Conservation (phyloP, 1,140 invertebrate genomes). For the Bombus consobrinus region DNA sequence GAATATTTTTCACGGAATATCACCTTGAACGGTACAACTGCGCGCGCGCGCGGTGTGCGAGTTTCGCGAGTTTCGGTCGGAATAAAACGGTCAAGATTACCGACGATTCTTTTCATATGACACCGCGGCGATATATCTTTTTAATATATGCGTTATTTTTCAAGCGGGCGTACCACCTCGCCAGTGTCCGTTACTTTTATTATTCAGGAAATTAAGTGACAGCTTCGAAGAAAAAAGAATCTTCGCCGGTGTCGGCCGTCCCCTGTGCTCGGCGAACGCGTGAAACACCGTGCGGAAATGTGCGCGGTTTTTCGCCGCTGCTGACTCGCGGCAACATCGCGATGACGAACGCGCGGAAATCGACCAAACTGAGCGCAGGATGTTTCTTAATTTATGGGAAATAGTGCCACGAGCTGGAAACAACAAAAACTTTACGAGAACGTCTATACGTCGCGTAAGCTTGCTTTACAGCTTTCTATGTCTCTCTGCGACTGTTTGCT, state of each 20-base stretch:
- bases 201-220: slow-evolving; percentile 34
- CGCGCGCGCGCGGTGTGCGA: no score
- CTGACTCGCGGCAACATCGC: not conserved
- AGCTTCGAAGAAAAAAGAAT: not conserved
- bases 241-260: not conserved
- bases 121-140: slow-evolving; percentile 9
- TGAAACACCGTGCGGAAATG: not conserved
- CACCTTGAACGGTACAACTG: not conserved
- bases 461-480: no score
- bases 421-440: not conserved
- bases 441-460: no score
- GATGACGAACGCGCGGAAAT: not conserved
- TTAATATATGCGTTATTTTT: slow-evolving; percentile 30
- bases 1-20: slow-evolving; percentile 41
- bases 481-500: no score
- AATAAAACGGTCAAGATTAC: slow-evolving; percentile 52
- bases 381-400: not conserved
- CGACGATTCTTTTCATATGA: slow-evolving; percentile 14
- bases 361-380: not conserved
- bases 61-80: slow-evolving; percentile 16
- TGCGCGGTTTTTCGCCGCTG: not conserved
- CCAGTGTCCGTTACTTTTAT: slow-evolving; percentile 20
- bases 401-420: not conserved
- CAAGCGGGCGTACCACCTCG: not conserved
- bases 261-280: not conserved